These are phyloP conservation scores for Cantharis lateralis DNA, from an alignment of 2,888 invertebrate species.

Conservation along the genomic window DNA sequence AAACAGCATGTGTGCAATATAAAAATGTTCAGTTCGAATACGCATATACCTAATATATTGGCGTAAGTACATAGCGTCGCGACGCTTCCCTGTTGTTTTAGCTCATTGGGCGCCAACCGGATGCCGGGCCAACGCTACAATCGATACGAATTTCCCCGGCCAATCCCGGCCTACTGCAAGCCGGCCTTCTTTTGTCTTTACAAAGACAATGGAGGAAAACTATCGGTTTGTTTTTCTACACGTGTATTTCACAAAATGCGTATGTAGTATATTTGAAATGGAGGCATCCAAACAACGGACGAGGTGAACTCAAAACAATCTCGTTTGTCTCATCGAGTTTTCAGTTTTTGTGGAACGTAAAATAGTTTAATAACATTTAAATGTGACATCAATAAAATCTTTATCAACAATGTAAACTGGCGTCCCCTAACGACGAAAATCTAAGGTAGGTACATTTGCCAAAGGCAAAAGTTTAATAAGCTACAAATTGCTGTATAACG, in stretches of 20 bases:
- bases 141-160: slow-evolving; percentile 53
- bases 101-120: slow-evolving; percentile 57
- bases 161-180: slow-evolving; percentile 52
- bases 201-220: slow-evolving; percentile 55
- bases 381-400: not conserved
- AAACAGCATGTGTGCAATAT: not conserved
- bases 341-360: not conserved
- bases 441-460: slow-evolving; percentile 23
- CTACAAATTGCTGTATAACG: slow-evolving; percentile 37
- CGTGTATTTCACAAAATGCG: slow-evolving; percentile 33
- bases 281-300: not conserved
- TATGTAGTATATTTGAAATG: not conserved
- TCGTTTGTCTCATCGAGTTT: not conserved
- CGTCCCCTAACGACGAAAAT: slow-evolving; percentile 29
- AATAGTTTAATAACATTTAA: not conserved
- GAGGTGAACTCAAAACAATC: not conserved
- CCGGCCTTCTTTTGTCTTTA: slow-evolving; percentile 57
- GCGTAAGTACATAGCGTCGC: slow-evolving; percentile 43
- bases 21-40: not conserved
- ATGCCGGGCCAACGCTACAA: slow-evolving; percentile 54
- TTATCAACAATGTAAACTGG: slow-evolving; percentile 9
- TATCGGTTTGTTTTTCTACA: slow-evolving; percentile 51
- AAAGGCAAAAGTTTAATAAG: slow-evolving; percentile 35
- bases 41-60: slow-evolving; percentile 10
- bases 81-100: slow-evolving; percentile 55